Percentiles rank a stretch among this genome's conserved stretches.
phyloP scores from a whole-genome alignment of 1,140 invertebrate genomes.

The Maconellicoccus hirsutus region DNA sequence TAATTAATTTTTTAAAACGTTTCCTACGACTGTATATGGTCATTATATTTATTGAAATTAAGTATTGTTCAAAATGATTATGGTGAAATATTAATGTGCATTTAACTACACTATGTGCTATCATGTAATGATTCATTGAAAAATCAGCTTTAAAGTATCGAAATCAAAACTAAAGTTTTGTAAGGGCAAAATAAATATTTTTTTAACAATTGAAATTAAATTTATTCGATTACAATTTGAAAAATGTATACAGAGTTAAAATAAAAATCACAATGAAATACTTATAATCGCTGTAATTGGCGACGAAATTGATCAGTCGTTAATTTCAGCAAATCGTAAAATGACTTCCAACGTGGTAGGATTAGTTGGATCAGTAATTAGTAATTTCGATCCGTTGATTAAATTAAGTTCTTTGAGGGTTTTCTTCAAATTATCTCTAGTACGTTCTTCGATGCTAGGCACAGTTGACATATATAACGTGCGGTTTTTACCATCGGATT shows the following conservation, averaged over 20 bases:
- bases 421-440: slow-evolving; percentile 75
- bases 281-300: too few species aligned
- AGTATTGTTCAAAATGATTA: background rate
- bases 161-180: slow-evolving; percentile 10
- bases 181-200: background rate
- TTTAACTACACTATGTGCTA: background rate
- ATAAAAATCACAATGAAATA: too few species aligned
- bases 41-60: background rate
- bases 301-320: background rate
- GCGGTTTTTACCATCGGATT: slow-evolving; percentile 68
- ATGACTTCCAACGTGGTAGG: slow-evolving; percentile 56
- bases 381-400: slow-evolving; percentile 64
- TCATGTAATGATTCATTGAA: background rate
- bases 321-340: slow-evolving; percentile 36
- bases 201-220: background rate
- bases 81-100: background rate
- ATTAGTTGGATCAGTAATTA: slow-evolving; percentile 80
- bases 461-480: slow-evolving; percentile 88
- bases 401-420: slow-evolving; percentile 73
- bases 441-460: slow-evolving; percentile 76
- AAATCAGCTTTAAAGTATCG: background rate
- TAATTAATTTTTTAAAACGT: background rate
- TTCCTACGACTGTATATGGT: background rate
- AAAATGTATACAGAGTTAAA: background rate
- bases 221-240: background rate